Conservation (phyloP, 23 tunicate species). For the Styela clava region DNA sequence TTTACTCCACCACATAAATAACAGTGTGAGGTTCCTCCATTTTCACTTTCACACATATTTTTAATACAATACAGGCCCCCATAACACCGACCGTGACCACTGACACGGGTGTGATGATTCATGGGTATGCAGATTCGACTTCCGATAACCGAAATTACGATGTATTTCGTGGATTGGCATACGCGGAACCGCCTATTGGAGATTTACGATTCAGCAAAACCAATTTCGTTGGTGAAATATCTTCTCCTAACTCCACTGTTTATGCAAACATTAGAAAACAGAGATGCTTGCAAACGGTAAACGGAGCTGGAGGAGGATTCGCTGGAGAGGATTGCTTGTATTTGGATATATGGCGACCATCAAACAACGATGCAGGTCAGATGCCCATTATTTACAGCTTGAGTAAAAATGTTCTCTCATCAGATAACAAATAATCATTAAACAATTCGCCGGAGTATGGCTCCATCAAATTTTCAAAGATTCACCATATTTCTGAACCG, state of each 20-base stretch:
- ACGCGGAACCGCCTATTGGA: constrained; percentile 19
- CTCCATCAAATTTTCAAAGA: too few species aligned
- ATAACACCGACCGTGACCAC: neutral
- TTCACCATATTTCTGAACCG: too few species aligned
- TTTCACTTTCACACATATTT: too few species aligned
- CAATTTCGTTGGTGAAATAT: neutral
- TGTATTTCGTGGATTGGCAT: constrained; percentile 16
- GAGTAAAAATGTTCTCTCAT: too few species aligned
- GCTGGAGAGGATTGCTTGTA: constrained; percentile 30
- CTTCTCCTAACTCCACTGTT: neutral
- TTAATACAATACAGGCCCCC: constrained; percentile 5
- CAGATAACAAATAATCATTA: too few species aligned
- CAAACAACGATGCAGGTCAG: neutral
- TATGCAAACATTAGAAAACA: constrained; percentile 23
- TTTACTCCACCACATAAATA: too few species aligned
- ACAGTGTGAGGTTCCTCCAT: too few species aligned
- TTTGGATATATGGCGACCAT: constrained; percentile 23
- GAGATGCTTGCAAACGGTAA: constrained; percentile 16
- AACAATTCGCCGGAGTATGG: too few species aligned
- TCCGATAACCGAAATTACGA: constrained; percentile 1
- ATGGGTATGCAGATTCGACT: constrained; percentile 3
- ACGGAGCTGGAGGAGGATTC: constrained; percentile 18
- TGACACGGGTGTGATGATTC: neutral
- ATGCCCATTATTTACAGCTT: too few species aligned
- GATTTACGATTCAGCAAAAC: constrained; percentile 7